Conservation (phyloP, 2,888 invertebrate genomes). For the Venusia cambrica region DNA sequence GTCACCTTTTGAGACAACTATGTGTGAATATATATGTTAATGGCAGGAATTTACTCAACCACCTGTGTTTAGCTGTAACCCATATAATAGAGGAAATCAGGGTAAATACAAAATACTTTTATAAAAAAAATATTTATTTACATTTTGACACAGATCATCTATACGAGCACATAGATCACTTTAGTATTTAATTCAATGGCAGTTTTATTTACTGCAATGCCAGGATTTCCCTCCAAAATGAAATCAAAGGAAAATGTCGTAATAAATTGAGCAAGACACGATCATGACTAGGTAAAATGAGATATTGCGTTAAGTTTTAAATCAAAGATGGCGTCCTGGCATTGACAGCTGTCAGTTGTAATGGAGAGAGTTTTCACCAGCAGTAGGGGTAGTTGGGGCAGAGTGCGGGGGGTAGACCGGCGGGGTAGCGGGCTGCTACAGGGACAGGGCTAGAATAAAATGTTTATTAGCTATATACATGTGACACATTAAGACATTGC, state of each 20-base stretch:
- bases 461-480: too few species aligned
- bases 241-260: too few species aligned
- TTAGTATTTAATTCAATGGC: slow-evolving; percentile 16
- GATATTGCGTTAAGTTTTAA: slow-evolving; percentile 6
- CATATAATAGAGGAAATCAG: too few species aligned
- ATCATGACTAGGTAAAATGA: slow-evolving; percentile 19
- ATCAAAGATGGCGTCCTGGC: slow-evolving; percentile 22
- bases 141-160: slow-evolving; percentile 38
- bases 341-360: slow-evolving; percentile 19
- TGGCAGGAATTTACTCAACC: too few species aligned
- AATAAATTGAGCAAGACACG: too few species aligned
- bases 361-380: slow-evolving; percentile 36
- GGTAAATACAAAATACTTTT: slow-evolving; percentile 4
- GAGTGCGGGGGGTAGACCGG: slow-evolving; percentile 72
- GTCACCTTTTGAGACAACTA: too few species aligned
- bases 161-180: slow-evolving; percentile 10
- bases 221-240: slow-evolving; percentile 9
- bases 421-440: slow-evolving; percentile 70
- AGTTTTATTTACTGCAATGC: slow-evolving; percentile 13
- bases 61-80: too few species aligned
- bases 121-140: slow-evolving; percentile 40
- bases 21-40: too few species aligned
- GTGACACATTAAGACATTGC: too few species aligned
- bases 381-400: slow-evolving; percentile 84
- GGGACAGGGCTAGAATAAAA: slow-evolving; percentile 46